A percentile compares a stretch with the other conserved stretches of the same genome.
Conservation (phyloP, 2,797 vertebrate species). For the Austrolebias charrua region DNA sequence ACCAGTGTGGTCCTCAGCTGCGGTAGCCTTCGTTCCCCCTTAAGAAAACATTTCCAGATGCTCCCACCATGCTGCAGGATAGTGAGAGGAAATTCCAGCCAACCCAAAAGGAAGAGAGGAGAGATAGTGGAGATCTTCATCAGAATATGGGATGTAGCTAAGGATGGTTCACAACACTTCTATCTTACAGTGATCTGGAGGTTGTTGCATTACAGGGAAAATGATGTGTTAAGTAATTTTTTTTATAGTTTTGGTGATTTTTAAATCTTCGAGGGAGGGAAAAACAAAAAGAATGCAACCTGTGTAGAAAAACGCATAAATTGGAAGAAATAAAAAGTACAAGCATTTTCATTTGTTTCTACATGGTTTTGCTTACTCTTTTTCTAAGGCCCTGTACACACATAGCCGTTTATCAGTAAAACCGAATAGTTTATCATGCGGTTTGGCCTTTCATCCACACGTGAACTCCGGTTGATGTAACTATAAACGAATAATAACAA, state of each 20-base stretch:
- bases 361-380: background rate
- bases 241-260: no score
- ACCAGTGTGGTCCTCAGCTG: constrained; percentile 42
- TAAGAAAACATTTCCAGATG: constrained; percentile 70
- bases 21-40: constrained; percentile 29
- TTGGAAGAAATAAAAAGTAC: constrained; percentile 1
- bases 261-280: no score
- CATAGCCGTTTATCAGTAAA: no score
- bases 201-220: background rate
- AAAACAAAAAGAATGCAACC: no score
- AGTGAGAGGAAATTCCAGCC: constrained; percentile 73
- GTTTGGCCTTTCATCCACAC: no score
- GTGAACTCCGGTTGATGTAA: no score
- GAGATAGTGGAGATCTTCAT: constrained; percentile 59
- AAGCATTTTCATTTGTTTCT: background rate
- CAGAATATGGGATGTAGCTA: constrained; percentile 34
- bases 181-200: background rate
- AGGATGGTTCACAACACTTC: background rate
- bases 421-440: no score
- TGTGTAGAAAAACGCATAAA: background rate
- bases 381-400: no score
- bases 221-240: constrained; percentile 2
- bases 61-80: constrained; percentile 54
- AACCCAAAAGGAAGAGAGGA: constrained; percentile 63
- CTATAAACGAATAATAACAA: no score